Evolutionary conservation across 2,888 invertebrate genomes (phyloP).

Genomic region (Ochropleura plecta): DNA sequence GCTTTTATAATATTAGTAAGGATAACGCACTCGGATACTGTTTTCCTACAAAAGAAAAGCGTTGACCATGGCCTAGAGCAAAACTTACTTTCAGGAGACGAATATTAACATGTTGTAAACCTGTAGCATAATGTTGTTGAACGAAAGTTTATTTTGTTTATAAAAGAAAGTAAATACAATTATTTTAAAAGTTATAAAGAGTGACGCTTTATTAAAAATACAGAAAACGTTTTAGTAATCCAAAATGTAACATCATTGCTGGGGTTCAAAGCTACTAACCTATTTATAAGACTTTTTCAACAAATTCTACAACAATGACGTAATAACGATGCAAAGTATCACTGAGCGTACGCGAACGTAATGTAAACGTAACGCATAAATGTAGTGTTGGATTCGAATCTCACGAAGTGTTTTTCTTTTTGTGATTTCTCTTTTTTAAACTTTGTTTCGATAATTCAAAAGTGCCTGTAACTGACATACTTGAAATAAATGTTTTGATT

Average conservation of each 20-base stretch:
- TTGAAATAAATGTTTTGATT: too few species aligned
- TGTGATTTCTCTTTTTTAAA: background rate
- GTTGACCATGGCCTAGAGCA: background rate
- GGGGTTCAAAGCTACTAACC: background rate
- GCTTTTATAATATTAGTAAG: too few species aligned
- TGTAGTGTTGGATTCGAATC: slow-evolving; percentile 7
- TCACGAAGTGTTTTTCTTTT: slow-evolving; percentile 1
- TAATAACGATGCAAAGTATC: background rate
- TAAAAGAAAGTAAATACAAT: background rate
- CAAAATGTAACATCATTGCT: background rate
- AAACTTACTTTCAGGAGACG: background rate
- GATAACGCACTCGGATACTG: slow-evolving; percentile 29
- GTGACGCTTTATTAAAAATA: too few species aligned
- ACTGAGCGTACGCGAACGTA: background rate
- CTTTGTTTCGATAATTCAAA: too few species aligned
- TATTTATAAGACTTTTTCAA: background rate
- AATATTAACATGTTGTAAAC: background rate
- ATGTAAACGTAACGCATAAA: background rate
- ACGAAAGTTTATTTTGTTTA: background rate
- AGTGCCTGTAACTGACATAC: too few species aligned
- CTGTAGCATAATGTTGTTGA: background rate
- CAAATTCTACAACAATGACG: background rate
- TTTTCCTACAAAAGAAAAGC: slow-evolving; percentile 28
- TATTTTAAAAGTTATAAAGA: background rate
- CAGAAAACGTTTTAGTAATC: background rate